Conservation (phyloP, 1,140 invertebrate species). For the Heliconius hewitsoni region DNA sequence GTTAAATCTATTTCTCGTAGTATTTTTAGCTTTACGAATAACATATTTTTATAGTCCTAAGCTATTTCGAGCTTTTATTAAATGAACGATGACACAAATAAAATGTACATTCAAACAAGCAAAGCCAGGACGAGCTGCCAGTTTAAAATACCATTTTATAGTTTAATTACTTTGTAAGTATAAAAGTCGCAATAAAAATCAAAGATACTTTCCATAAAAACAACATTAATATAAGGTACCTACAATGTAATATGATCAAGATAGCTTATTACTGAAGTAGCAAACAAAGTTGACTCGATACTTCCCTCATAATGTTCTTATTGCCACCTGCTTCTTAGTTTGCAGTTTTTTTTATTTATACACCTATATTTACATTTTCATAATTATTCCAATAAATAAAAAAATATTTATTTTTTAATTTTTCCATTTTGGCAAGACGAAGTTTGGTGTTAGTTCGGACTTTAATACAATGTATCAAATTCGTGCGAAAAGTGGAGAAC, state of each 20-base stretch:
- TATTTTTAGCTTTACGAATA: no score
- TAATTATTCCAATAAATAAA: no score
- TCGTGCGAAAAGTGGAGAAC: no score
- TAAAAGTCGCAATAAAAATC: constrained; percentile 12
- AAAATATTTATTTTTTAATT: no score
- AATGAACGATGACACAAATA: not conserved
- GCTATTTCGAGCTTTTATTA: not conserved
- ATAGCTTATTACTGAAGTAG: constrained; percentile 10
- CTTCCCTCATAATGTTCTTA: not conserved
- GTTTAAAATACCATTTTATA: not conserved
- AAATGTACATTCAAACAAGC: not conserved
- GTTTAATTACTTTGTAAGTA: constrained; percentile 13
- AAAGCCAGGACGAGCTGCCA: not conserved
- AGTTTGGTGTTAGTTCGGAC: no score
- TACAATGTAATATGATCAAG: constrained; percentile 6
- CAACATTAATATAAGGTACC: not conserved
- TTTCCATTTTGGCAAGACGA: no score
- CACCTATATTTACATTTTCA: no score
- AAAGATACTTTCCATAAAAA: constrained; percentile 14
- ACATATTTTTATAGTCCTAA: no score
- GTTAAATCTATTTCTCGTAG: no score
- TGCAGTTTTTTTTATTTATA: not conserved
- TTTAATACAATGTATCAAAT: no score
- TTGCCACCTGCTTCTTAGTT: not conserved
- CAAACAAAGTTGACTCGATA: constrained; percentile 10